A percentile compares a stretch with the other conserved stretches of the same genome.
These are phyloP conservation scores for Cacoxenus indagator DNA, from an alignment of 2,888 invertebrate species.

Conservation along the genomic window DNA sequence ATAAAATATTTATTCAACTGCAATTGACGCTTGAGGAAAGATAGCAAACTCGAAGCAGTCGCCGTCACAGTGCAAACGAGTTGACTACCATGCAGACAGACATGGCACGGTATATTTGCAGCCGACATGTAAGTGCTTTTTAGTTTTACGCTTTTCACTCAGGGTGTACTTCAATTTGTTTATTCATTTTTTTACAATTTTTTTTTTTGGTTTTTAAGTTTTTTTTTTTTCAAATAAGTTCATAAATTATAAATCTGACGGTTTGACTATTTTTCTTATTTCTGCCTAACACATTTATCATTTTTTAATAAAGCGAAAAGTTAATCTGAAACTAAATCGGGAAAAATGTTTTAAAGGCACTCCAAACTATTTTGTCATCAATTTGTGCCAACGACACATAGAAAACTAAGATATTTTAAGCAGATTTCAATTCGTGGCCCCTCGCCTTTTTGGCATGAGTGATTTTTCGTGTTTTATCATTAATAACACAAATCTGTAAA, in stretches of 20 bases:
- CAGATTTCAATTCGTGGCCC: background rate
- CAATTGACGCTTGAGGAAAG: background rate
- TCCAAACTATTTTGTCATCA: background rate
- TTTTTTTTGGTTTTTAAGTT: too few species aligned
- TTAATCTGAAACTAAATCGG: background rate
- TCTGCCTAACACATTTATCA: background rate
- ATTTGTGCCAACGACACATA: background rate
- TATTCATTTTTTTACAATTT: too few species aligned
- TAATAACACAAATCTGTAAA: background rate
- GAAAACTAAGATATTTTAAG: background rate
- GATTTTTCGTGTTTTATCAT: background rate
- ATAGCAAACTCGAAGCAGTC: background rate
- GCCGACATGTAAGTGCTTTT: background rate
- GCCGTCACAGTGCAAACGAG: background rate
- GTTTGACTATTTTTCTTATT: background rate
- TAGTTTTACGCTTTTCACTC: background rate
- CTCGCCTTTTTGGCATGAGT: background rate
- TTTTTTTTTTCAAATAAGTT: background rate
- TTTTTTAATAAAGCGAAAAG: background rate
- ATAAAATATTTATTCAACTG: constrained; percentile 6
- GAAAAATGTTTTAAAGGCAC: background rate
- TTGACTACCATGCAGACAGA: background rate
- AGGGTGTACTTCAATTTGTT: background rate
- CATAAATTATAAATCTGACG: background rate
- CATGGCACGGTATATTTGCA: background rate